A percentile compares a stretch with the other conserved stretches of the same genome.
Conservation (phyloP, 2,113 vertebrate genomes). For the Cinclus cinclus region DNA sequence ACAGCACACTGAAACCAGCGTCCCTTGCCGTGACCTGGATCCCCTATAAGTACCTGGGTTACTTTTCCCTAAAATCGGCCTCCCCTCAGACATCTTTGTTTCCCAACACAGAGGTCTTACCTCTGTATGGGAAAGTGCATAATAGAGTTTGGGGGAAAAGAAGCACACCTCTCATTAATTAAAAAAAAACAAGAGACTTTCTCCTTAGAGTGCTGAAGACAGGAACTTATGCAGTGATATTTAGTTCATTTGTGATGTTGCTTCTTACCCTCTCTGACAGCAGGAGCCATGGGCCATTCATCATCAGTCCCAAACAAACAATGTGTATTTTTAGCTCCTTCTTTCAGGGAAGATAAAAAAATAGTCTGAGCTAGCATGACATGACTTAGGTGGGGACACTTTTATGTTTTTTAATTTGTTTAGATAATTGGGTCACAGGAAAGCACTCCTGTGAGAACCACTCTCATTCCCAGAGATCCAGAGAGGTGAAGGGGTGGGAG, state of each 20-base stretch:
- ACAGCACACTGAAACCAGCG: not conserved
- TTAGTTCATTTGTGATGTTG: not conserved
- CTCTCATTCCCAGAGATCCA: constrained; percentile 59
- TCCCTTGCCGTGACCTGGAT: not conserved
- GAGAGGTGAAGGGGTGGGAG: constrained; percentile 41
- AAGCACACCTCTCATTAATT: not conserved
- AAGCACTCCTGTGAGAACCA: constrained; percentile 63
- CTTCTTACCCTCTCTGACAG: not conserved
- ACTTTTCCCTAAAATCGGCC: not conserved
- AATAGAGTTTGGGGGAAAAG: not conserved
- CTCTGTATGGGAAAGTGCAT: not conserved
- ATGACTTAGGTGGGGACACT: constrained; percentile 53
- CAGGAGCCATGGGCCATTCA: not conserved
- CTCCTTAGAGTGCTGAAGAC: not conserved
- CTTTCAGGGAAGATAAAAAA: constrained; percentile 46
- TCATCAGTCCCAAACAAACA: constrained; percentile 34
- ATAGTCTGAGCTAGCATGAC: constrained; percentile 46
- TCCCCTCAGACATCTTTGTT: not conserved
- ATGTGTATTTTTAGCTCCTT: constrained; percentile 44
- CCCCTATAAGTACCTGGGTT: not conserved
- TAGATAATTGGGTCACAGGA: constrained; percentile 69
- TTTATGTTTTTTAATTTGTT: constrained; percentile 49
- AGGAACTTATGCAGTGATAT: not conserved
- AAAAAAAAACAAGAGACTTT: not conserved
- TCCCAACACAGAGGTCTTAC: not conserved